Conservation (phyloP, 2,797 vertebrate species). For the Nyctibius grandis region DNA sequence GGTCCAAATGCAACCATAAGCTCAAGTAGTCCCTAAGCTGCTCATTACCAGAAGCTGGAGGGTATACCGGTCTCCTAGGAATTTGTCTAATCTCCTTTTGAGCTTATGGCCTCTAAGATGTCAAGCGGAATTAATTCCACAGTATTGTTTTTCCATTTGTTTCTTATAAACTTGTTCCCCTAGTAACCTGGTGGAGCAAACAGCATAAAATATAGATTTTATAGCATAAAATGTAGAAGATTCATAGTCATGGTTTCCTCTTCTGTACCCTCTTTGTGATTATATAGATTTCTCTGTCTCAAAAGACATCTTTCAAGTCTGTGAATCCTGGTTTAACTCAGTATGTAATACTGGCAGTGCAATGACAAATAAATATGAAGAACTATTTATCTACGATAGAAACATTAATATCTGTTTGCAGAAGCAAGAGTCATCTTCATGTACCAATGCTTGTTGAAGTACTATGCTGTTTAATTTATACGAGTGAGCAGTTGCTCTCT, state of each 20-base stretch:
- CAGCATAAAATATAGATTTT: neutral
- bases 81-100: conserved; percentile 34
- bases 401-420: neutral
- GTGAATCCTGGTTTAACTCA: neutral
- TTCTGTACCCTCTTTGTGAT: neutral
- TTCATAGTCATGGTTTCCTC: neutral
- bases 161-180: neutral
- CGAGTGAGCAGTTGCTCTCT: neutral
- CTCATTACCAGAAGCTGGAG: conserved; percentile 30
- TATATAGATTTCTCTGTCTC: neutral
- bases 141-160: neutral
- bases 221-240: neutral
- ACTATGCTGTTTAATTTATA: neutral
- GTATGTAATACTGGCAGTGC: neutral
- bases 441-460: neutral
- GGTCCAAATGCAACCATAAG: neutral
- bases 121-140: conserved; percentile 6
- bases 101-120: neutral
- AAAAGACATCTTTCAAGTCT: neutral
- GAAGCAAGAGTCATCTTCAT: neutral
- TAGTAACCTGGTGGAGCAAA: neutral
- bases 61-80: neutral
- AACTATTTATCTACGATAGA: neutral
- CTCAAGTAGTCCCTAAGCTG: conserved; percentile 11
- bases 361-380: neutral